Evolutionary conservation across 2,113 vertebrate species (phyloP).

Genomic region (Lamprotornis superbus): DNA sequence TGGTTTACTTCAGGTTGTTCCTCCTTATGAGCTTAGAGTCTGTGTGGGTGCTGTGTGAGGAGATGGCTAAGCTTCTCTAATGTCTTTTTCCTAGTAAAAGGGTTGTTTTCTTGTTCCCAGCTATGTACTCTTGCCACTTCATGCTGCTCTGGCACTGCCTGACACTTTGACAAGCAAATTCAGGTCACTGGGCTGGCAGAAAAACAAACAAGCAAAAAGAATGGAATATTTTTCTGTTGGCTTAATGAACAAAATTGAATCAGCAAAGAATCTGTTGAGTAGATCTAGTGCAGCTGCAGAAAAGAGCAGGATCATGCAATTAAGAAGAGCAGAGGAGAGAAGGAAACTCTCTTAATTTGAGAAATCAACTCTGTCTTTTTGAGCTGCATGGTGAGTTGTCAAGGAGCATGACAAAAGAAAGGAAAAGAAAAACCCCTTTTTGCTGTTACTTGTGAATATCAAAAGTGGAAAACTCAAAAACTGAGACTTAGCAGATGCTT

Average conservation of each 20-base stretch:
- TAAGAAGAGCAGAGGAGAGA: not conserved
- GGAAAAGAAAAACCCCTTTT: fast-evolving
- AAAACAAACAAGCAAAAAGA: slow-evolving; percentile 1
- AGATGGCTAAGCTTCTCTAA: not conserved
- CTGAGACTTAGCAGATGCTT: not conserved
- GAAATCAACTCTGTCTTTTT: not conserved
- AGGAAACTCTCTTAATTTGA: not conserved
- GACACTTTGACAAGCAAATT: not conserved
- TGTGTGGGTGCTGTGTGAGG: not conserved
- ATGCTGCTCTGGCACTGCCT: not conserved
- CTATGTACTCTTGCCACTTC: not conserved
- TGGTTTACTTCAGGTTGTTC: not conserved
- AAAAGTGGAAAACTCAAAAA: not conserved
- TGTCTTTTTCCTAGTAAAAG: not conserved
- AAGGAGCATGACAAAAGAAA: not conserved
- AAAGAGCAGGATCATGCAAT: not conserved
- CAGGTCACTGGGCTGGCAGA: not conserved
- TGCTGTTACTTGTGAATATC: not conserved
- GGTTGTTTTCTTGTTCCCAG: not conserved
- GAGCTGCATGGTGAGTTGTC: not conserved
- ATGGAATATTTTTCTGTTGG: not conserved
- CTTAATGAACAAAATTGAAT: slow-evolving; percentile 20
- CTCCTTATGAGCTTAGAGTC: not conserved
- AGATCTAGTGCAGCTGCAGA: not conserved
- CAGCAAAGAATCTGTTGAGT: not conserved